Evolutionary conservation across 2,113 vertebrate genomes (phyloP).

Genomic region (Brevimyrus niger): DNA sequence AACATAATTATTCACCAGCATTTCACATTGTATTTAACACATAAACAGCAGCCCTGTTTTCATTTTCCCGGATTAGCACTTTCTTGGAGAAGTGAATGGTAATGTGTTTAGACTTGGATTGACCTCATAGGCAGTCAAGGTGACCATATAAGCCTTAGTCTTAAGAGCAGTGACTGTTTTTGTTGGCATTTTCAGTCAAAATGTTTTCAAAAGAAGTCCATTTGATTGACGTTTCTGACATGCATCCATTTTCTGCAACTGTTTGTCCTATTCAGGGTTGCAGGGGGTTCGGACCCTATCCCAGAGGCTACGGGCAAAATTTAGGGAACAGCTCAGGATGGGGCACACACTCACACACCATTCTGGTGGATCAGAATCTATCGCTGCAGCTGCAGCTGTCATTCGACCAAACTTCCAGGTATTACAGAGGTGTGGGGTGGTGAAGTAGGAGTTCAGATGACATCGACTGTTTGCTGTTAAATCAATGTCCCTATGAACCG

Average conservation of each 20-base stretch:
- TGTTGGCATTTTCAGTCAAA: not conserved
- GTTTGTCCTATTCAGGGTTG: too few species aligned
- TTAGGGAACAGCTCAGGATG: too few species aligned
- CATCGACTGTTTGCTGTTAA: not conserved
- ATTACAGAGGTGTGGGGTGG: not conserved
- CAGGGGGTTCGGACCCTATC: too few species aligned
- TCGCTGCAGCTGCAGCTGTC: not conserved
- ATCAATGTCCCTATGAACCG: not conserved
- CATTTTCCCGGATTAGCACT: not conserved
- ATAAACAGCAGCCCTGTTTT: not conserved
- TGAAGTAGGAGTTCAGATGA: not conserved
- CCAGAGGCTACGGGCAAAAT: too few species aligned
- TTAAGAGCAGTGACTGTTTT: not conserved
- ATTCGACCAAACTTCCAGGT: not conserved
- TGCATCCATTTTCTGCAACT: too few species aligned
- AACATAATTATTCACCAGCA: not conserved
- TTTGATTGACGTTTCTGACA: not conserved
- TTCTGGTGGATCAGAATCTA: not conserved
- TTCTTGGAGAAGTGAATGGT: not conserved
- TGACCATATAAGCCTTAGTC: not conserved
- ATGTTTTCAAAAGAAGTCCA: not conserved
- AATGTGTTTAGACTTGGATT: not conserved
- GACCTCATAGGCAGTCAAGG: not conserved
- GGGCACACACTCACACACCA: too few species aligned
- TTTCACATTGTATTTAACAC: not conserved